A percentile compares a stretch with the other conserved stretches of the same genome.
Conservation (phyloP, 2,113 vertebrate genomes). For the Himantopus leucocephalus region DNA sequence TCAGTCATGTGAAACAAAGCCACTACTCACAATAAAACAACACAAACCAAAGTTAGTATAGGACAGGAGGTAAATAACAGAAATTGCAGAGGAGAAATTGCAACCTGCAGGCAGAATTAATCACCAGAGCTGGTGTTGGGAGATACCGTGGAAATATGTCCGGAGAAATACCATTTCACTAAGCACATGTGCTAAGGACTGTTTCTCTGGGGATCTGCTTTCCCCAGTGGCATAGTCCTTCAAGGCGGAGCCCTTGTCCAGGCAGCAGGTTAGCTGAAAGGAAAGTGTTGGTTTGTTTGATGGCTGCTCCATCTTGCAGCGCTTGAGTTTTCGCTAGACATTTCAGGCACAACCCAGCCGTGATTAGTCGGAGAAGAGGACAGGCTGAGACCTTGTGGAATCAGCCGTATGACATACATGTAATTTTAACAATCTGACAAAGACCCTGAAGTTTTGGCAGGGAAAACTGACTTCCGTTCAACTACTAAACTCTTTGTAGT, state of each 20-base stretch:
- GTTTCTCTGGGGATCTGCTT: background rate
- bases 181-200: fast-evolving
- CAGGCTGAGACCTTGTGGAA: background rate
- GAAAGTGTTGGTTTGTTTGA: background rate
- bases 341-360: background rate
- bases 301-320: fast-evolving
- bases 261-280: background rate
- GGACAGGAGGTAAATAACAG: background rate
- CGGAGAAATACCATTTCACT: background rate
- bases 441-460: background rate
- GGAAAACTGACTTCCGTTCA: background rate
- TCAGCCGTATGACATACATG: background rate
- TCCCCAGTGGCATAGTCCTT: background rate
- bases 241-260: background rate
- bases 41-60: background rate
- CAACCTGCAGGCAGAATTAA: background rate
- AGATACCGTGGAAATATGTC: background rate
- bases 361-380: background rate
- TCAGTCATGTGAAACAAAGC: background rate
- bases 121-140: background rate
- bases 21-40: background rate
- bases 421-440: background rate
- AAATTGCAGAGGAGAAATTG: background rate
- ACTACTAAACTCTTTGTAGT: background rate
- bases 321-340: fast-evolving